phyloP scores from a whole-genome alignment of 2,888 invertebrate species.

The Synanthedon vespiformis region DNA sequence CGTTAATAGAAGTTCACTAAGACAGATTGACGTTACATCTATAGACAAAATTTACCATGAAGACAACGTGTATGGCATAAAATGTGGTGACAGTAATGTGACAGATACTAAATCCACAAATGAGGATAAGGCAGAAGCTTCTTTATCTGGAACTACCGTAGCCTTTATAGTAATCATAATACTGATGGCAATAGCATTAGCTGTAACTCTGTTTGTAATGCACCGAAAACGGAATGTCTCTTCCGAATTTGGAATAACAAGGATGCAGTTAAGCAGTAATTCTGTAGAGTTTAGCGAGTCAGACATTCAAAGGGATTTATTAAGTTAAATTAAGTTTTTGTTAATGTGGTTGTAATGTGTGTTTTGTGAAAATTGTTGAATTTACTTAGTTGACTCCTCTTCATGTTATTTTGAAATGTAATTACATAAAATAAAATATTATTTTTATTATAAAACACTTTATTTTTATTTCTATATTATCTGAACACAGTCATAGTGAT shows the following conservation, averaged over 20 bases:
- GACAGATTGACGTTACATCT: slow-evolving; percentile 41
- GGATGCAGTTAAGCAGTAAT: slow-evolving; percentile 20
- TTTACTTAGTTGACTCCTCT: no score
- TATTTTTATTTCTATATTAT: no score
- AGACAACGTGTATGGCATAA: slow-evolving; percentile 56
- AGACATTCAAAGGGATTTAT: slow-evolving; percentile 25
- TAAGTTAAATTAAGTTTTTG: slow-evolving; percentile 1
- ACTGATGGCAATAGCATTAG: slow-evolving; percentile 13
- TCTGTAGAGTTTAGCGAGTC: slow-evolving; percentile 28
- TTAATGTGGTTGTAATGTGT: no score
- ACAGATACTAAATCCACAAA: slow-evolving; percentile 2
- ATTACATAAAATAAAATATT: no score
- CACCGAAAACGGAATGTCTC: slow-evolving; percentile 8
- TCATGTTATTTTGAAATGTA: no score
- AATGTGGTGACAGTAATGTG: slow-evolving; percentile 33
- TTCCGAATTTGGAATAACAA: slow-evolving; percentile 17
- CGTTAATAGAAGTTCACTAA: slow-evolving; percentile 18
- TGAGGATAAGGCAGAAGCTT: not conserved
- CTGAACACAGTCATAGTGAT: no score
- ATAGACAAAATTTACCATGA: slow-evolving; percentile 51
- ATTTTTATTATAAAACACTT: no score
- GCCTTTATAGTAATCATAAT: slow-evolving; percentile 23
- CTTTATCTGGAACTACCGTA: slow-evolving; percentile 6
- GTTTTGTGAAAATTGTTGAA: no score
- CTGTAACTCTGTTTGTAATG: slow-evolving; percentile 5